Evolutionary conservation across 2,113 vertebrate species (phyloP).

Genomic region (Misgurnus mizolepis): DNA sequence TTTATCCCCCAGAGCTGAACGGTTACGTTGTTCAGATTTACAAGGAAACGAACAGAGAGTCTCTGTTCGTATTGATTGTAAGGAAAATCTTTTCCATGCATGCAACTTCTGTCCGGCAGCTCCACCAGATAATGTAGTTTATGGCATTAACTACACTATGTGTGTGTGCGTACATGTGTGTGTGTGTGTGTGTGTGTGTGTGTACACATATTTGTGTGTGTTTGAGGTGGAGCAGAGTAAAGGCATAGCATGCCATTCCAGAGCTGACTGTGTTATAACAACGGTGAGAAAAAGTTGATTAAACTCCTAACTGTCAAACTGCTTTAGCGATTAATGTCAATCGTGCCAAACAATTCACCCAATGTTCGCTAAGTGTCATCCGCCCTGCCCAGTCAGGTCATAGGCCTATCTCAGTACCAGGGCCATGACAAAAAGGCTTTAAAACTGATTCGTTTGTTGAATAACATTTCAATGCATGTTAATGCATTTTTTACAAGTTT

Average conservation of each 20-base stretch:
- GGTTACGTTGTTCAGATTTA: constrained; percentile 18
- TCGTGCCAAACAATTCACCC: not conserved
- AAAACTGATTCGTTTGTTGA: too few relatives aligned
- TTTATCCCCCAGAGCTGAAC: constrained; percentile 7
- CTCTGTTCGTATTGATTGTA: not conserved
- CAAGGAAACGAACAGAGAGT: constrained; percentile 15
- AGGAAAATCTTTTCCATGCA: not conserved
- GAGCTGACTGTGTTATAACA: not conserved
- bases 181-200: not conserved
- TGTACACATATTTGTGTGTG: not conserved
- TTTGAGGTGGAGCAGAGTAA: constrained; percentile 26
- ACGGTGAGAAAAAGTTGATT: not conserved
- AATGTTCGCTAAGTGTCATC: not conserved
- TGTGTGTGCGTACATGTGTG: not conserved
- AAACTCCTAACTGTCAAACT: not conserved
- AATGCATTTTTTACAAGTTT: too few relatives aligned
- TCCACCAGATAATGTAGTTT: not conserved
- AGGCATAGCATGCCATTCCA: constrained; percentile 4
- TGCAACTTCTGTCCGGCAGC: not conserved
- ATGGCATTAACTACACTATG: not conserved
- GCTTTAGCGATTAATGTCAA: not conserved
- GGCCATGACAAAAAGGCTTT: too few relatives aligned
- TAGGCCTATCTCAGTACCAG: too few relatives aligned
- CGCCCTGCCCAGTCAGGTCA: too few relatives aligned
- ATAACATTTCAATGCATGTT: too few relatives aligned